Conservation (phyloP, 2,888 invertebrate species). For the Hermaeophaga mercurialis region DNA sequence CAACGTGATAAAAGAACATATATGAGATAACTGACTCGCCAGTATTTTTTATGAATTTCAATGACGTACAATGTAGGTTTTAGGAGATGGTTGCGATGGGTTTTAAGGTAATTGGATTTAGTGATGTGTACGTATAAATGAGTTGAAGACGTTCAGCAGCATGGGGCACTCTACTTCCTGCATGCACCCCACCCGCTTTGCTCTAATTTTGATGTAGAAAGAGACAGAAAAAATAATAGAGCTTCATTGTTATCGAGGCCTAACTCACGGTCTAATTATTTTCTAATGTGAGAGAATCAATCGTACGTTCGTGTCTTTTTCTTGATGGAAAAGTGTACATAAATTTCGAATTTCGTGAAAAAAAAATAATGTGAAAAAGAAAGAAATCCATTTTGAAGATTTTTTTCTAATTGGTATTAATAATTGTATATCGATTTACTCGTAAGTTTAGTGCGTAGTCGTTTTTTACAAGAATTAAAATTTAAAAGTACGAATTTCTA, state of each 20-base stretch:
- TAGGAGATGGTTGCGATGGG: no score
- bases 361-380: slow-evolving; percentile 12
- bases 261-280: slow-evolving; percentile 47
- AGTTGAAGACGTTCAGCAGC: slow-evolving; percentile 15
- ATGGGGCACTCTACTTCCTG: slow-evolving; percentile 36
- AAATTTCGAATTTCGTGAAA: slow-evolving; percentile 33
- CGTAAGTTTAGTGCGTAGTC: slow-evolving; percentile 55
- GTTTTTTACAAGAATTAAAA: slow-evolving; percentile 51
- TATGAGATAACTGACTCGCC: no score
- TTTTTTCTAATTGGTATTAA: slow-evolving; percentile 47
- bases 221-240: slow-evolving; percentile 27
- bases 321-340: slow-evolving; percentile 35
- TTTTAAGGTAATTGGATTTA: no score
- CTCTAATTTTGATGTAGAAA: slow-evolving; percentile 43
- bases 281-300: slow-evolving; percentile 31
- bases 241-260: slow-evolving; percentile 50
- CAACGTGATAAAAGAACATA: no score
- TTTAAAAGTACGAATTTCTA: slow-evolving; percentile 51
- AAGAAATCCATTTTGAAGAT: slow-evolving; percentile 6
- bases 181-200: slow-evolving; percentile 47
- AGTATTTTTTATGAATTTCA: no score
- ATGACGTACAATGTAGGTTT: no score
- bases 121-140: no score
- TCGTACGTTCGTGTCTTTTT: slow-evolving; percentile 33
- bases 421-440: slow-evolving; percentile 52